phyloP scores from a whole-genome alignment of 2,113 vertebrate genomes.

The Callionymus lyra region DNA sequence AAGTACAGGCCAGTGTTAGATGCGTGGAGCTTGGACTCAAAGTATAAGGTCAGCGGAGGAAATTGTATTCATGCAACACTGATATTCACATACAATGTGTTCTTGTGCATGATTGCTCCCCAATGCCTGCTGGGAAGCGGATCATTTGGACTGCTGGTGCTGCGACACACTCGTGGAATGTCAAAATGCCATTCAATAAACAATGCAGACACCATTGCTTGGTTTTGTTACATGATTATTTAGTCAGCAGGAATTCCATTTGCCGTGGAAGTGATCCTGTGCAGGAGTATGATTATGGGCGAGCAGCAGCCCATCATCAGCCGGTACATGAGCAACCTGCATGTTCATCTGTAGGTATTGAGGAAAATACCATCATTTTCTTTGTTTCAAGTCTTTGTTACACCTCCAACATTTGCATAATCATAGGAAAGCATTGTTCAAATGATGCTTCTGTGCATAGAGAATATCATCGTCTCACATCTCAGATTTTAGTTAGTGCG shows the following conservation, averaged over 20 bases:
- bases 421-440: slow-evolving; percentile 10
- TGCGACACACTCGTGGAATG: slow-evolving; percentile 13
- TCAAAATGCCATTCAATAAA: slow-evolving; percentile 37
- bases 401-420: slow-evolving; percentile 32
- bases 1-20: slow-evolving; percentile 31
- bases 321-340: too few species aligned
- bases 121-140: slow-evolving; percentile 27
- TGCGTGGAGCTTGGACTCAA: too few species aligned
- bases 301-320: slow-evolving; percentile 47
- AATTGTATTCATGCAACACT: slow-evolving; percentile 47
- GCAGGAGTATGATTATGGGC: slow-evolving; percentile 50
- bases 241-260: slow-evolving; percentile 32
- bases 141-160: slow-evolving; percentile 35
- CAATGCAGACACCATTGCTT: slow-evolving; percentile 46
- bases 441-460: slow-evolving; percentile 7
- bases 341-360: too few species aligned
- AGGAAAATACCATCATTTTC: too few species aligned
- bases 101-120: slow-evolving; percentile 33
- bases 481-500: too few species aligned
- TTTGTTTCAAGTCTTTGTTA: too few species aligned
- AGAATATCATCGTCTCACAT: too few species aligned
- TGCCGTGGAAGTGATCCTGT: slow-evolving; percentile 21
- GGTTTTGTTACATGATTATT: slow-evolving; percentile 55
- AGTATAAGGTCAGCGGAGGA: slow-evolving; percentile 34
- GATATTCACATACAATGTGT: slow-evolving; percentile 31